A percentile compares a stretch with the other conserved stretches of the same genome.
Conservation (phyloP, 2,113 vertebrate genomes). For the Tachycineta bicolor region DNA sequence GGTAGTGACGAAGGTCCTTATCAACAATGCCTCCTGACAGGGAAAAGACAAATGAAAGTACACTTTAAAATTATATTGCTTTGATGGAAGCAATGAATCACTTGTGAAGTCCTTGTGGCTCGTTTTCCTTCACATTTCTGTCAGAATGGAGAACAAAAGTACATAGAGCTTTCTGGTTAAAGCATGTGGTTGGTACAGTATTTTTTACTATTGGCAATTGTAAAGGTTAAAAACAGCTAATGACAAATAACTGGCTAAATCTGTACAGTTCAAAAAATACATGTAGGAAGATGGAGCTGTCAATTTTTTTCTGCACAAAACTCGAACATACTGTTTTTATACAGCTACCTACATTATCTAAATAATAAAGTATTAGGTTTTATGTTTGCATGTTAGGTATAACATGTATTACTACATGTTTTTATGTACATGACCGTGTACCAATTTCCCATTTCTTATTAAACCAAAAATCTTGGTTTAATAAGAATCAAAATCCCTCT, state of each 20-base stretch:
- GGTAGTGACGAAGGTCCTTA: conserved; percentile 98
- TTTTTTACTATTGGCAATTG: background rate
- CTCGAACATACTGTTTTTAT: background rate
- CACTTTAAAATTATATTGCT: background rate
- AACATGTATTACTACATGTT: background rate
- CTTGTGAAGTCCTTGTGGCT: background rate
- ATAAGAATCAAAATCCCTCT: background rate
- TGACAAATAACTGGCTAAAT: background rate
- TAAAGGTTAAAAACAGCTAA: background rate
- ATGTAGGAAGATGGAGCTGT: background rate
- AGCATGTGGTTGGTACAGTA: background rate
- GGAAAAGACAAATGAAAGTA: background rate
- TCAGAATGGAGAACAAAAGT: background rate
- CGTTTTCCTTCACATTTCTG: background rate
- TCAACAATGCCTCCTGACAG: conserved; percentile 93
- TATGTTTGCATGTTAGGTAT: background rate
- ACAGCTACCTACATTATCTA: background rate
- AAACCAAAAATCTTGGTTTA: background rate
- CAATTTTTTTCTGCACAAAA: background rate
- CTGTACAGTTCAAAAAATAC: background rate
- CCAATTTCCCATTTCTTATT: background rate
- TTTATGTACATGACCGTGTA: background rate
- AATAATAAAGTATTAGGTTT: background rate
- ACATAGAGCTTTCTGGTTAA: background rate
- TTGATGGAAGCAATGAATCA: conserved; percentile 1